Conservation (phyloP, 2,888 invertebrate species). For the Phyto melanocephala region DNA sequence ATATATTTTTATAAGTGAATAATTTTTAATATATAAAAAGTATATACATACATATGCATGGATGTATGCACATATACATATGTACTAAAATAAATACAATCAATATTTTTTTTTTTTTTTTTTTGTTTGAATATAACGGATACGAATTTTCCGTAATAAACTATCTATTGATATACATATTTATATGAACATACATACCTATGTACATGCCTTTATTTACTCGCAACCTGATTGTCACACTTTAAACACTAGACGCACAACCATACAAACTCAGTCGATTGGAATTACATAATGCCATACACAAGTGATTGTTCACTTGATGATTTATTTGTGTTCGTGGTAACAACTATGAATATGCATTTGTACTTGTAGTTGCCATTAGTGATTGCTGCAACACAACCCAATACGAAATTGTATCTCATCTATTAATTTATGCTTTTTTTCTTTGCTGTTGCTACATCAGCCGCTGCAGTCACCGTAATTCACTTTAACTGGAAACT, state of each 20-base stretch:
- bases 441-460: not conserved
- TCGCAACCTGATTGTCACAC: not conserved
- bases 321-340: conserved; percentile 32
- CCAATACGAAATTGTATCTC: conserved; percentile 17
- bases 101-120: too few species aligned
- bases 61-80: not conserved
- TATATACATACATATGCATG: too few species aligned
- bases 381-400: conserved; percentile 6
- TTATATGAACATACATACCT: not conserved
- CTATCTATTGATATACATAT: not conserved
- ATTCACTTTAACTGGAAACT: conserved; percentile 24
- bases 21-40: too few species aligned
- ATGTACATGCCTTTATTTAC: not conserved
- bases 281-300: not conserved
- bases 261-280: too few species aligned
- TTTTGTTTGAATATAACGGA: too few species aligned
- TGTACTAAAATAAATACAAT: not conserved
- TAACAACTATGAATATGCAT: not conserved
- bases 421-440: conserved; percentile 36
- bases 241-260: too few species aligned
- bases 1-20: too few species aligned
- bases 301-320: conserved; percentile 21
- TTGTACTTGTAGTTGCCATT: not conserved
- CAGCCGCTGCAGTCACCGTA: not conserved
- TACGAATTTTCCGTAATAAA: too few species aligned